Percentiles rank a stretch among this genome's conserved stretches.
Conservation (phyloP, 2,797 vertebrate species). For the Leuciscus waleckii region DNA sequence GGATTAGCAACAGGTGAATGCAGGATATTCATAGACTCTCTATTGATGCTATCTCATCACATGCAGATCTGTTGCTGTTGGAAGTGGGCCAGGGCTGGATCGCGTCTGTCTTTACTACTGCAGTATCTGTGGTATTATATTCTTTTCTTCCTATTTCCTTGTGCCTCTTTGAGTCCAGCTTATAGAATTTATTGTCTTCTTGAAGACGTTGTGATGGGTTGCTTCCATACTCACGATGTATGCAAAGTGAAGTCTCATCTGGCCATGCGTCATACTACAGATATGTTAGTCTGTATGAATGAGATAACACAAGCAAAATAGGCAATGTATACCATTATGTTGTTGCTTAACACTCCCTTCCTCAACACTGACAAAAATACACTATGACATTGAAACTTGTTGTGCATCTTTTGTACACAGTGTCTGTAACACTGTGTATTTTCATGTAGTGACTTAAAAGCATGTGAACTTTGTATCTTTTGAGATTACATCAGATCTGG, state of each 20-base stretch:
- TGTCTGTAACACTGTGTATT: neutral
- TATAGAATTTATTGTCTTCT: neutral
- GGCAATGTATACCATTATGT: neutral
- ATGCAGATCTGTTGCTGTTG: slow-evolving; percentile 12
- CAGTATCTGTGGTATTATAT: neutral
- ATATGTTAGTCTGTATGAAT: neutral
- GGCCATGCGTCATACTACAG: neutral
- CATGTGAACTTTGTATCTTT: slow-evolving; percentile 1
- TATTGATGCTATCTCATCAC: slow-evolving; percentile 4
- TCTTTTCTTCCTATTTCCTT: neutral
- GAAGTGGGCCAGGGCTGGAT: neutral
- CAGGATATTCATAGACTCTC: slow-evolving; percentile 4
- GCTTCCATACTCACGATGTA: neutral
- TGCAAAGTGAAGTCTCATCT: neutral
- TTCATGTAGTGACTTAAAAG: neutral
- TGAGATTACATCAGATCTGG: neutral
- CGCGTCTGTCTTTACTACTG: neutral
- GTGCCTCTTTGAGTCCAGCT: no score
- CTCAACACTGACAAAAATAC: slow-evolving; percentile 7
- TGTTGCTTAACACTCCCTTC: neutral
- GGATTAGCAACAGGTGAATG: slow-evolving; percentile 5
- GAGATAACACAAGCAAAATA: neutral
- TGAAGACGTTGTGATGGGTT: neutral
- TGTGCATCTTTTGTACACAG: slow-evolving; percentile 1
- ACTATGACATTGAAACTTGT: neutral